Evolutionary conservation across 1,140 invertebrate species (phyloP), one percentile per base, ranked within the genome.

Genomic region (Drosophila insularis): DNA sequence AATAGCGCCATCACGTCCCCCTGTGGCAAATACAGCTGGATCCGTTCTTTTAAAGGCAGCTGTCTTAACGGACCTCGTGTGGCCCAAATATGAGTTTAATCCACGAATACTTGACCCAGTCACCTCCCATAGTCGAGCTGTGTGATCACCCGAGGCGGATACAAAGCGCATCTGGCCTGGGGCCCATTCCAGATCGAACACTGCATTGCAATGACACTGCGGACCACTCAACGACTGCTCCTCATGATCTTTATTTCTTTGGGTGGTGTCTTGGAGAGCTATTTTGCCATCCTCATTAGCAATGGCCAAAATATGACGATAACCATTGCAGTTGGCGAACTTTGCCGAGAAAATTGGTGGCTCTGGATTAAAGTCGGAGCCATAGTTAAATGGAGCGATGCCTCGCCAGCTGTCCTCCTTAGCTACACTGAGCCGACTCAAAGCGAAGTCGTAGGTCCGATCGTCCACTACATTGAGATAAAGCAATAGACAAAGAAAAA

Each of bases 101-200:
- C 93, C 81, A 66, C 65, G 80, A 17, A 95, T 93, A 80, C 95
- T 94, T 90, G 94, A 94, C 19, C 92, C 84, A 0, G 86, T 74
- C 7, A 93, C 92, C 91, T 97, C 95, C 95, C 96, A 97, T 0
- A 98, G 91, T 53, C 94, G 92, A 0, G 95, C 95, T 0, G 95
- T 95, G 80, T 97, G 96, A 92, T 98, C 97, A 4, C 96, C 97
- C 60, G 97, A 97, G 1, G 95, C 97, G 53, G 96, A 97, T 4
- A 98, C 94, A 37, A 98, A 93, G 75, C 95, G 95, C 91, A 95
- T 94, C 70, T 96, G 93, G 1, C 94, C 92, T 4, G 95, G 95
- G 92, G 96, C 95, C 97, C 97, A 98, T 6, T 95, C 95, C 50
- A 98, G 80, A 92, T 98, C 97, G 92, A 98, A 98, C 14, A 98